These are phyloP conservation scores for Urosaurus nigricauda DNA, from an alignment of 2,797 vertebrate genomes.

Conservation along the genomic window DNA sequence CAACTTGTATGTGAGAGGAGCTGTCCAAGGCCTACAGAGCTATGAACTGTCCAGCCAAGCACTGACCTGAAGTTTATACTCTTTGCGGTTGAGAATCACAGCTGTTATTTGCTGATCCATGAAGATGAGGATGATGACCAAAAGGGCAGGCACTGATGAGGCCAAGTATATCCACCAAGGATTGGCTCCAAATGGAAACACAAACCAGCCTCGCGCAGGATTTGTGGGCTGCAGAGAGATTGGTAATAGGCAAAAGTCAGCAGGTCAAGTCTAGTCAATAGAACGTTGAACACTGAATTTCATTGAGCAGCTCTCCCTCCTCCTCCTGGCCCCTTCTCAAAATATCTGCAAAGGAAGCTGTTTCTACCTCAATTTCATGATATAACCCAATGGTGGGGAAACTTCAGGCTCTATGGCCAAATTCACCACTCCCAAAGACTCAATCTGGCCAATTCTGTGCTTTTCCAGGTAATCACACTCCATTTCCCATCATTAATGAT, in stretches of 20 bases:
- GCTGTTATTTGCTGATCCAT: constrained; percentile 88
- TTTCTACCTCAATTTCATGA: neutral
- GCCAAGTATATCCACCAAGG: constrained; percentile 83
- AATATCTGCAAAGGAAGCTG: neutral
- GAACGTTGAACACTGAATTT: neutral
- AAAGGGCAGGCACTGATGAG: constrained; percentile 75
- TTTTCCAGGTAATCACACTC: neutral
- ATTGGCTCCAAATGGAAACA: constrained; percentile 80
- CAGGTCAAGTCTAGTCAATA: neutral
- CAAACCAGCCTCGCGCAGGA: constrained; percentile 77
- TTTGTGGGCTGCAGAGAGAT: constrained; percentile 78
- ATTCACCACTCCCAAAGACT: too few relatives aligned
- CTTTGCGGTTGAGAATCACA: constrained; percentile 82
- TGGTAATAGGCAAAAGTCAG: neutral
- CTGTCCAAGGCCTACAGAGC: neutral
- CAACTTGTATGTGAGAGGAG: neutral
- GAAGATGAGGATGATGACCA: constrained; percentile 84
- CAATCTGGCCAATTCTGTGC: too few relatives aligned
- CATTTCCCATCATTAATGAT: too few relatives aligned
- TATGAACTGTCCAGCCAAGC: too few relatives aligned
- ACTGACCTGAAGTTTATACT: constrained; percentile 81
- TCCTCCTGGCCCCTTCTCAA: neutral
- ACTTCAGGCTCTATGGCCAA: neutral
- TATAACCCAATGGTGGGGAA: neutral
- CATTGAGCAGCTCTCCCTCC: neutral